Conservation (phyloP, 1,140 invertebrate genomes). For the Druon quercuslanigerum region DNA sequence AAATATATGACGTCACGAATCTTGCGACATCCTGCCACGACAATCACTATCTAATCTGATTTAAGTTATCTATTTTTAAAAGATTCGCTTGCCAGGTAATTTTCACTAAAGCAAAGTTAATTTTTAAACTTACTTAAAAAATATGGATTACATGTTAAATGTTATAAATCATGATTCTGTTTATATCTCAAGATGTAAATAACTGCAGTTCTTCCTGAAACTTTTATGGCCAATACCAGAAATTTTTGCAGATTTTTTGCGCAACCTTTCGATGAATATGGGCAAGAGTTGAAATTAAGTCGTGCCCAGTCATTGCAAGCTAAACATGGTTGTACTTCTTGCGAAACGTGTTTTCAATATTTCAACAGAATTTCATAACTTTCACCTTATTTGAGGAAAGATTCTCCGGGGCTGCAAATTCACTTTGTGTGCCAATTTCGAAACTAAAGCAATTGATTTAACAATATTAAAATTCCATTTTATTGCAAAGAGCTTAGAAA, state of each 20-base stretch:
- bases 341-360: conserved; percentile 29
- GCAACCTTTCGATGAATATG: conserved; percentile 20
- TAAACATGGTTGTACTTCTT: conserved; percentile 21
- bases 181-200: not conserved
- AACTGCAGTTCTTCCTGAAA: not conserved
- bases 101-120: not conserved
- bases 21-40: conserved; percentile 10
- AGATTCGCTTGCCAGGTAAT: not conserved
- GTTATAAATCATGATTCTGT: not conserved
- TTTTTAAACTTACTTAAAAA: not conserved
- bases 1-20: not conserved
- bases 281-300: conserved; percentile 25
- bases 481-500: no score
- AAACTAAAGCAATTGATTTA: not conserved
- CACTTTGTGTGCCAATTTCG: not conserved
- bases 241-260: conserved; percentile 25
- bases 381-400: conserved; percentile 20
- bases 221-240: conserved; percentile 19
- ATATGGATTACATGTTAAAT: not conserved
- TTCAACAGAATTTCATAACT: conserved; percentile 31
- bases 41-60: conserved; percentile 27
- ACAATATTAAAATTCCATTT: no score
- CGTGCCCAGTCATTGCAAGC: conserved; percentile 27
- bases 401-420: conserved; percentile 21
- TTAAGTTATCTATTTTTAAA: conserved; percentile 2